Conservation (phyloP, 2,888 invertebrate species). For the Acrocyrtus sp. region DNA sequence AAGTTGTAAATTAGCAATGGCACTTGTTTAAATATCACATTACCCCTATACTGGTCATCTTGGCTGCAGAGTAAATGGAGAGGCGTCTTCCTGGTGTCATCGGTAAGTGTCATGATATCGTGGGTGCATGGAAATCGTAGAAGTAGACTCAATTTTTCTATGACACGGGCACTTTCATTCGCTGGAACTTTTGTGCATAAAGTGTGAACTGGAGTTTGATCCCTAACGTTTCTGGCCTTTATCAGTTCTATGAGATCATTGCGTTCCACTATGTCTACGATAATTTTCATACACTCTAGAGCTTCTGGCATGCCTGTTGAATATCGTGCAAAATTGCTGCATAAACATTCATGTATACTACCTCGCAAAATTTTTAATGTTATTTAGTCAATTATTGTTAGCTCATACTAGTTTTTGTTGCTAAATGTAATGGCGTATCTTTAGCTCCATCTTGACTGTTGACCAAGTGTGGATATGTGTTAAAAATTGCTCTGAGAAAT, state of each 20-base stretch:
- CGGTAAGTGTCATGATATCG: background rate
- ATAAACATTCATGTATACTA: background rate
- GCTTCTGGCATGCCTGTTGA: conserved; percentile 28
- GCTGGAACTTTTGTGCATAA: conserved; percentile 19
- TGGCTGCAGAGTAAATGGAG: conserved; percentile 14
- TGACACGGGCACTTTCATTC: conserved; percentile 5
- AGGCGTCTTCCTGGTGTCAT: background rate
- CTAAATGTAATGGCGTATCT: conserved; percentile 10
- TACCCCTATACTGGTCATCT: conserved; percentile 2
- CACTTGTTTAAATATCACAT: no score
- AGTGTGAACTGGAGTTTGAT: conserved; percentile 6
- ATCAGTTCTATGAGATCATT: background rate
- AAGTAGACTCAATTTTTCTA: background rate
- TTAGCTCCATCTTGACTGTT: background rate
- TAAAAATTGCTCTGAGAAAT: conserved; percentile 7
- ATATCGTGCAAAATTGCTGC: background rate
- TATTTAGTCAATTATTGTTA: background rate
- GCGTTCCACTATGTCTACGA: background rate
- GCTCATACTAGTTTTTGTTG: conserved; percentile 14
- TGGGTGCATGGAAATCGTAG: background rate
- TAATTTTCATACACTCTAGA: background rate
- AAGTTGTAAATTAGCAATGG: no score
- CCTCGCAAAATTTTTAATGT: background rate
- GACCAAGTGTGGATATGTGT: background rate
- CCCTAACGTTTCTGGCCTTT: background rate